These are phyloP conservation scores for Nothobranchius furzeri DNA, from an alignment of 2,113 vertebrate genomes.

Conservation along the genomic window DNA sequence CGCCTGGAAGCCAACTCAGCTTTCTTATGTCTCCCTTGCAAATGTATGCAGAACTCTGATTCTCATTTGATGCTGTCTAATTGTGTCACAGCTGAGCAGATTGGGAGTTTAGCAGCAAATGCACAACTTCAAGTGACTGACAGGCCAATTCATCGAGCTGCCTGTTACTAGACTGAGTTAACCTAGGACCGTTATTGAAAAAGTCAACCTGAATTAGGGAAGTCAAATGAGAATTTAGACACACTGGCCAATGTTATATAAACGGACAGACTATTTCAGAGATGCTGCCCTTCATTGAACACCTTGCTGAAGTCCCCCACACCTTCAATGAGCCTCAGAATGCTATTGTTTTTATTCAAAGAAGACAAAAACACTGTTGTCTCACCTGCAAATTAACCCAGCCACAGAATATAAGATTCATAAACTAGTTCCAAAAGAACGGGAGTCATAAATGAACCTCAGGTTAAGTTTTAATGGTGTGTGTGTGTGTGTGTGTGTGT, in stretches of 20 bases:
- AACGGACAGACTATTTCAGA: constrained; percentile 23
- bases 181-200: constrained; percentile 76
- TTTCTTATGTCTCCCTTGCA: constrained; percentile 62
- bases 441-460: neutral
- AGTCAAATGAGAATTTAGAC: constrained; percentile 70
- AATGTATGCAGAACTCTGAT: constrained; percentile 73
- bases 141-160: constrained; percentile 78
- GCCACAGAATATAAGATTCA: constrained; percentile 4
- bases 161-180: constrained; percentile 78
- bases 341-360: constrained; percentile 22
- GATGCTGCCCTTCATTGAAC: constrained; percentile 21
- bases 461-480: constrained; percentile 31
- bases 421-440: neutral
- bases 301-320: constrained; percentile 12
- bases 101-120: constrained; percentile 69
- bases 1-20: constrained; percentile 19
- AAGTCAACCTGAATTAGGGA: constrained; percentile 77
- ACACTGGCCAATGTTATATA: constrained; percentile 40
- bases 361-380: constrained; percentile 6
- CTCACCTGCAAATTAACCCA: constrained; percentile 36
- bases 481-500: neutral
- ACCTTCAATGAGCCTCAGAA: constrained; percentile 7
- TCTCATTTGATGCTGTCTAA: constrained; percentile 77
- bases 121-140: constrained; percentile 73
- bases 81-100: constrained; percentile 76